phyloP scores from a whole-genome alignment of 2,797 vertebrate species.

The Hafferia zeledoni region DNA sequence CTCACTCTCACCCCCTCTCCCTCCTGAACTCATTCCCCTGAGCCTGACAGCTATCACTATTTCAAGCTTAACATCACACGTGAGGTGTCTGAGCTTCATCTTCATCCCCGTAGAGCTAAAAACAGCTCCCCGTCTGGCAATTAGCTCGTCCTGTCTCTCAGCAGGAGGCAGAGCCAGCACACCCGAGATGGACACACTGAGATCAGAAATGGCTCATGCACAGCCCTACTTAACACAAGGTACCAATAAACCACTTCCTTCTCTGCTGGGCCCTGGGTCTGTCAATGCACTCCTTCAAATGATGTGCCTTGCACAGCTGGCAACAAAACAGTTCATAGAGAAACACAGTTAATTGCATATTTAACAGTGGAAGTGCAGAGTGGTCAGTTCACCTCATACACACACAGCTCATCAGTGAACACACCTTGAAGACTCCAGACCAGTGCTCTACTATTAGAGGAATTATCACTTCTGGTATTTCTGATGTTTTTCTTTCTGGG shows the following conservation, averaged over 20 bases:
- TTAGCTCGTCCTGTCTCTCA: neutral
- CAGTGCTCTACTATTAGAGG: neutral
- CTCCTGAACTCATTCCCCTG: neutral
- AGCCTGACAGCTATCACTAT: slow-evolving; percentile 5
- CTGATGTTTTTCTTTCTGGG: neutral
- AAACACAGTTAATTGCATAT: neutral
- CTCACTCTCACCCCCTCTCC: neutral
- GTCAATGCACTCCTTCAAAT: neutral
- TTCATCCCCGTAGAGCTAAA: slow-evolving; percentile 41
- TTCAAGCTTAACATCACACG: slow-evolving; percentile 47
- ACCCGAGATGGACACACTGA: neutral
- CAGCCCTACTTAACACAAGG: neutral
- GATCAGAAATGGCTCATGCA: neutral
- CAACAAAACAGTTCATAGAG: neutral
- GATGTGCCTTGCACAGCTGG: neutral
- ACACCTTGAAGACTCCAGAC: neutral
- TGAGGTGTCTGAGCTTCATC: slow-evolving; percentile 52
- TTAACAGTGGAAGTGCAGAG: neutral
- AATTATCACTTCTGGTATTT: neutral
- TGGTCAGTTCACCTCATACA: neutral
- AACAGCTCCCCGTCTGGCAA: slow-evolving; percentile 47
- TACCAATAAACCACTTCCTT: neutral
- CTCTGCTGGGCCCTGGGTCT: neutral
- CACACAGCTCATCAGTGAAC: neutral
- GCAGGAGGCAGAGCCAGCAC: neutral